A percentile compares a stretch with the other conserved stretches of the same genome.
These are phyloP conservation scores for Eulithis testata DNA, from an alignment of 2,888 invertebrate species.

Conservation along the genomic window DNA sequence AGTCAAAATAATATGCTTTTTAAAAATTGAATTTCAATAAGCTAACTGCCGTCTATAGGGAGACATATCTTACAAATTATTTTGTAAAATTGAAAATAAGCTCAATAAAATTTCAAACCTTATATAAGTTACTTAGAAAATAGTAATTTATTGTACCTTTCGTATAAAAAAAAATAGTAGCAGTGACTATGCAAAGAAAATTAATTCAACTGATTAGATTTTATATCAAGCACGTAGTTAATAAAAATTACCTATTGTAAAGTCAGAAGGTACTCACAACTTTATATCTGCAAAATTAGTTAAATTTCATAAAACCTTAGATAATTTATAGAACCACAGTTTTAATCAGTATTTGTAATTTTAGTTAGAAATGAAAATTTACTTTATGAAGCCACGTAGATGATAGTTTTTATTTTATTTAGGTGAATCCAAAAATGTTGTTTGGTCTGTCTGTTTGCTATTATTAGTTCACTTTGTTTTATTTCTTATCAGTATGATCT, in stretches of 20 bases:
- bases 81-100: too few relatives aligned
- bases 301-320: slow-evolving; percentile 4
- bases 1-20: slow-evolving; percentile 8
- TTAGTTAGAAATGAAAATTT: not conserved
- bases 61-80: slow-evolving; percentile 10
- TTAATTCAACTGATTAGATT: not conserved
- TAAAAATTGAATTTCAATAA: slow-evolving; percentile 23
- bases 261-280: not conserved
- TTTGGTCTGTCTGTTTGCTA: too few relatives aligned
- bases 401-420: not conserved
- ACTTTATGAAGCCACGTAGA: not conserved
- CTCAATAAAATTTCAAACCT: too few relatives aligned
- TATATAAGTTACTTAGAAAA: too few relatives aligned
- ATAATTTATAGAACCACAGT: slow-evolving; percentile 19
- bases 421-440: not conserved
- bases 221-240: not conserved
- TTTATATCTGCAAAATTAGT: slow-evolving; percentile 7
- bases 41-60: slow-evolving; percentile 9
- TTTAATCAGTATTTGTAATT: slow-evolving; percentile 2
- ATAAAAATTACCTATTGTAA: not conserved
- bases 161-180: too few relatives aligned
- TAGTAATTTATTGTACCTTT: too few relatives aligned
- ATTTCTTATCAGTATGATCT: too few relatives aligned
- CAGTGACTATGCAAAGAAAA: not conserved
- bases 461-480: too few relatives aligned